Evolutionary conservation across 2,113 vertebrate species (phyloP), one percentile per base, ranked within the genome.

Genomic region (Cranoglanis bouderius): DNA sequence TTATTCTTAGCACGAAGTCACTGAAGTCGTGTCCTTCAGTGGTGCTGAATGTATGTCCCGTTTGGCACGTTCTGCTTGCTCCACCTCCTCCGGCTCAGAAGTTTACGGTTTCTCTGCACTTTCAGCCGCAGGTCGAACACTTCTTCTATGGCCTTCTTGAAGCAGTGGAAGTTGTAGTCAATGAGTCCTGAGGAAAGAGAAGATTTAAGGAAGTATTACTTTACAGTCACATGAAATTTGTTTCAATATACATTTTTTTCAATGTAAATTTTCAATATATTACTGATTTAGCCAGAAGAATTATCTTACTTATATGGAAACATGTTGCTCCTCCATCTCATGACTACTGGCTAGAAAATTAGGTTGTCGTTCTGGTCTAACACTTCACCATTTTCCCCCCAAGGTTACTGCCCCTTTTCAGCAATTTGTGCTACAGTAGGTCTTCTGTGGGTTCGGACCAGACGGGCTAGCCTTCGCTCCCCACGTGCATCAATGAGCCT

Each of bases 141-240:
- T 92, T 99, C 98, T 93, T 99, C 97, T 91, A 99, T 99, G 92
- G 98, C 98, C 92, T 98, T 98, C 92, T 97, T 97, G 91, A 99
- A 98, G 92, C 98, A 99, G 93, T 98, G 97, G 93, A 99, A 99
- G 95, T 99, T 99, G 95, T 99, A 99, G 96, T 99, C 98, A 89
- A 99, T 98, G 63, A 99, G 95, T 88, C 98, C 98, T 99, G 89
- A 90, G 70, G 90, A 85, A 90, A 91, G 35, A 93, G 74, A 80
- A 89, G 51, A 75, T 6, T 49, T 14, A 29, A 35, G 0, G 0
- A 38, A 59, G 53, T 19, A 26, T 49, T 4, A 12, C 3, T 43
- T 75, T 26, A 40, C 38, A 12, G 70, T 72, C 6, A 21, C 24
- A 10, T 1, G 5, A 32, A 70, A 70, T n/a, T 10, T 32, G 16